phyloP scores from a whole-genome alignment of 2,797 vertebrate species.

The Anabas testudineus region DNA sequence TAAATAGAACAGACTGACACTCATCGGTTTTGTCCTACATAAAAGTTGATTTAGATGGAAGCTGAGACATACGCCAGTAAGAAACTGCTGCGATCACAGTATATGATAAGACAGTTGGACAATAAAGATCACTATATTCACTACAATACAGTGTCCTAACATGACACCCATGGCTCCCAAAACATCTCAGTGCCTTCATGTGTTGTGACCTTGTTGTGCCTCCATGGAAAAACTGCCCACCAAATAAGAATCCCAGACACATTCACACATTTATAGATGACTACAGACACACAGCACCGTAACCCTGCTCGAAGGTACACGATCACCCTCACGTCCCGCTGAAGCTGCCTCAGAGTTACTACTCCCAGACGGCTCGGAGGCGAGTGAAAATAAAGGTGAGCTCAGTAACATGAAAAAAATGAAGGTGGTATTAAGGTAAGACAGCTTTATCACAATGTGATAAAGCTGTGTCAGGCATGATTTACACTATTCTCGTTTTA shows the following conservation, averaged over 20 bases:
- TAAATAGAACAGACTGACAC: conserved; percentile 7
- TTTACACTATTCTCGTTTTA: neutral
- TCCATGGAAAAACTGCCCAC: conserved; percentile 29
- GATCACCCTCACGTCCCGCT: conserved; percentile 32
- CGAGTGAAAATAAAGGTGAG: conserved; percentile 35
- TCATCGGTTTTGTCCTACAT: conserved; percentile 35
- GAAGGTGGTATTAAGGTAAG: conserved; percentile 24
- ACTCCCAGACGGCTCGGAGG: conserved; percentile 31
- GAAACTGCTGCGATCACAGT: conserved; percentile 18
- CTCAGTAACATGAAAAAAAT: conserved; percentile 17
- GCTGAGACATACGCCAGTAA: conserved; percentile 39
- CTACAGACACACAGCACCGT: conserved; percentile 37
- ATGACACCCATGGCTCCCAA: neutral
- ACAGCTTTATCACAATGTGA: conserved; percentile 22
- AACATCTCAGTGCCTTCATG: conserved; percentile 15
- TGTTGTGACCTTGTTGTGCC: conserved; percentile 18
- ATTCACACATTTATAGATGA: conserved; percentile 20
- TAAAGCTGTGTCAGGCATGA: conserved; percentile 19
- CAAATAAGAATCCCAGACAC: conserved; percentile 40
- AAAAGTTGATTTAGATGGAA: conserved; percentile 22
- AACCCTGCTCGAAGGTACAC: conserved; percentile 49
- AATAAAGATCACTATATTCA: conserved; percentile 4
- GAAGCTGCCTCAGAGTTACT: conserved; percentile 51
- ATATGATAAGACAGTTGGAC: neutral
- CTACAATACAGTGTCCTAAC: neutral